Evolutionary conservation across 1,140 invertebrate species (phyloP), one percentile per base, ranked within the genome.

Genomic region (Dendrolimus punctatus): DNA sequence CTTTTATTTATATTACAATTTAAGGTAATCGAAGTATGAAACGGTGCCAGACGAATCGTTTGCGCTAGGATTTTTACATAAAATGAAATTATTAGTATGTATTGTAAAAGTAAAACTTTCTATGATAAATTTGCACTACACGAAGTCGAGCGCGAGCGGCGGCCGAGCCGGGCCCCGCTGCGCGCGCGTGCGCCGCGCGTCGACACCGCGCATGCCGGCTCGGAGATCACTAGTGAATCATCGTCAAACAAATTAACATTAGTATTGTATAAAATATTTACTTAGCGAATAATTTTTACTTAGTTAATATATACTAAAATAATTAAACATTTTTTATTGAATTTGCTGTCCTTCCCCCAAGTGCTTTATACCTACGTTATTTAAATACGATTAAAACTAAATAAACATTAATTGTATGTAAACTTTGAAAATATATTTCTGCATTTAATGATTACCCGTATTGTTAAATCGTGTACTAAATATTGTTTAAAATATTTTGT

Each of bases 261-360:
- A 83, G 77, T 76, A 73, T 78, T 84, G 80, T 84, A 79, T 83
- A 81, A 86, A 79, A 87, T 83, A 87, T 85, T 83, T 83, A 87
- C 72, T 84, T 85, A 87, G 81, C 67, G 71, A 85, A 82, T 87
- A 84, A 85, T 85, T 87, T 85, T 87, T 86, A 83, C 75, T 85
- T 85, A 83, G 77, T 83, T 84, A 84, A 79, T 80, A 80, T 66
- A 74, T 84, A 84, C 73, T 83, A 80, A 83, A 75, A 82, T 41
- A 23, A 50, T 76, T 79, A 80, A 85, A 86, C 77, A 73, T 85
- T 87, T 87, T 88, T 87, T 85, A 88, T 88, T 88, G 79, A 85
- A 88, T 88, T 88, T 87, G 87, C 87, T 88, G 85, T 87, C 87
- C 85, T 88, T 87, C 80, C 87, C 85, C 84, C 77, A 87, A 87